phyloP scores from a whole-genome alignment of 2,888 invertebrate species.

The Cantharis flavilabris region DNA sequence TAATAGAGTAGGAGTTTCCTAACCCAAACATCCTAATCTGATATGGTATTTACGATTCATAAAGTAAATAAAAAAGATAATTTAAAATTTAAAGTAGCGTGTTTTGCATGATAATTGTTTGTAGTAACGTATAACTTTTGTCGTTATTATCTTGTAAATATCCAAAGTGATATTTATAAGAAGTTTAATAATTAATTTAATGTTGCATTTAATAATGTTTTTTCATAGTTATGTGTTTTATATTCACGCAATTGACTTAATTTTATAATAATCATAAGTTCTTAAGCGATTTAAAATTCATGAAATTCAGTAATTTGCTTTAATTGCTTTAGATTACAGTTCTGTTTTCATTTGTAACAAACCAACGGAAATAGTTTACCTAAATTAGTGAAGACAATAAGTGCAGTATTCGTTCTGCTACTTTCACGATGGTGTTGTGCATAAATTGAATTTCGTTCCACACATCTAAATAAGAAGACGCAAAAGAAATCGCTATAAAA shows the following conservation, averaged over 20 bases:
- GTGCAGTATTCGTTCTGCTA: slow-evolving; percentile 34
- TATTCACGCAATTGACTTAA: slow-evolving; percentile 7
- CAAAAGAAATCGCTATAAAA: slow-evolving; percentile 31
- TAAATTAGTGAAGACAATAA: slow-evolving; percentile 34
- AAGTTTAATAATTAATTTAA: background rate
- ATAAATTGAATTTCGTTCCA: slow-evolving; percentile 27
- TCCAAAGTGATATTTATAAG: background rate
- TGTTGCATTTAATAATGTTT: background rate
- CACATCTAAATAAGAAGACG: slow-evolving; percentile 27
- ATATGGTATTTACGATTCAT: background rate
- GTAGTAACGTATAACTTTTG: background rate
- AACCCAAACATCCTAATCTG: background rate
- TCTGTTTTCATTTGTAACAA: slow-evolving; percentile 13
- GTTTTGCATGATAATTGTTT: background rate
- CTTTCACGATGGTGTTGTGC: slow-evolving; percentile 28
- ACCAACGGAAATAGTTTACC: slow-evolving; percentile 33
- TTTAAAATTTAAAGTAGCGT: background rate
- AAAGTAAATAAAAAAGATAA: background rate
- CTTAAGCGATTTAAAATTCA: slow-evolving; percentile 8
- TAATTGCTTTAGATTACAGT: slow-evolving; percentile 13
- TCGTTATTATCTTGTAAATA: background rate
- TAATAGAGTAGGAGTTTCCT: background rate
- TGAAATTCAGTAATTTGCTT: slow-evolving; percentile 15
- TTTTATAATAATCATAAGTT: slow-evolving; percentile 4
- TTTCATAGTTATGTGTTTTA: background rate